These are phyloP conservation scores for Notodonta ziczac DNA, from an alignment of 2,888 invertebrate species.

Conservation along the genomic window DNA sequence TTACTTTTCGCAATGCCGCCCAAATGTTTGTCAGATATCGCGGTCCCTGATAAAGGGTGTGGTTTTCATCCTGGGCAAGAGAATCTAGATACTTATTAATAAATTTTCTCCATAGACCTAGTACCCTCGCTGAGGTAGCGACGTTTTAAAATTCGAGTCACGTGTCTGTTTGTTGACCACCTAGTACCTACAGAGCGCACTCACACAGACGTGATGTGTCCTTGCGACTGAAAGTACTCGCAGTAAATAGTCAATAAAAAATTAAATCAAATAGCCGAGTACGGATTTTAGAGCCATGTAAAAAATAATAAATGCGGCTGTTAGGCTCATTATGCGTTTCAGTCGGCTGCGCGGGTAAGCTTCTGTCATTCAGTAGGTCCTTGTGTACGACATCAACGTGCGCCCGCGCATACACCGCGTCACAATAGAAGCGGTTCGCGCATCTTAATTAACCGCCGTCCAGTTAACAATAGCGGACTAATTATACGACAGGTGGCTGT, in stretches of 20 bases:
- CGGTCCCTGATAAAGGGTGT: slow-evolving; percentile 62
- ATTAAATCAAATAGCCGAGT: slow-evolving; percentile 27
- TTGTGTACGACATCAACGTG: slow-evolving; percentile 73
- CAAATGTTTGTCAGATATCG: slow-evolving; percentile 66
- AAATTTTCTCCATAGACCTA: slow-evolving; percentile 19
- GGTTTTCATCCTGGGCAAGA: slow-evolving; percentile 57
- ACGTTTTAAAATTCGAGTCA: slow-evolving; percentile 53
- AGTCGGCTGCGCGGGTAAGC: slow-evolving; percentile 28
- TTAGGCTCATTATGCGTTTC: slow-evolving; percentile 20
- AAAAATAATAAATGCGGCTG: slow-evolving; percentile 26
- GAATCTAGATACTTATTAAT: slow-evolving; percentile 45
- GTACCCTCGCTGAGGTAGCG: slow-evolving; percentile 30
- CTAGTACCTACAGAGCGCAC: slow-evolving; percentile 14
- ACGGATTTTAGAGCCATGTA: slow-evolving; percentile 26
- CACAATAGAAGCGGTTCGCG: slow-evolving; percentile 60
- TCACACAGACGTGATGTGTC: slow-evolving; percentile 34
- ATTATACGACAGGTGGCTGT: slow-evolving; percentile 66
- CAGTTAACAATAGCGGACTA: slow-evolving; percentile 66
- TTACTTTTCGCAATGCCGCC: slow-evolving; percentile 68
- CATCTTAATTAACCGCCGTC: slow-evolving; percentile 69
- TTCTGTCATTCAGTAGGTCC: slow-evolving; percentile 41
- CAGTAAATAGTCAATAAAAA: slow-evolving; percentile 33
- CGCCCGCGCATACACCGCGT: slow-evolving; percentile 58
- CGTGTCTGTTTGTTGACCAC: slow-evolving; percentile 47
- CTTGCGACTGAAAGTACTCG: slow-evolving; percentile 36